Conservation (phyloP, 1,140 invertebrate genomes). For the Drosophila suzukii region DNA sequence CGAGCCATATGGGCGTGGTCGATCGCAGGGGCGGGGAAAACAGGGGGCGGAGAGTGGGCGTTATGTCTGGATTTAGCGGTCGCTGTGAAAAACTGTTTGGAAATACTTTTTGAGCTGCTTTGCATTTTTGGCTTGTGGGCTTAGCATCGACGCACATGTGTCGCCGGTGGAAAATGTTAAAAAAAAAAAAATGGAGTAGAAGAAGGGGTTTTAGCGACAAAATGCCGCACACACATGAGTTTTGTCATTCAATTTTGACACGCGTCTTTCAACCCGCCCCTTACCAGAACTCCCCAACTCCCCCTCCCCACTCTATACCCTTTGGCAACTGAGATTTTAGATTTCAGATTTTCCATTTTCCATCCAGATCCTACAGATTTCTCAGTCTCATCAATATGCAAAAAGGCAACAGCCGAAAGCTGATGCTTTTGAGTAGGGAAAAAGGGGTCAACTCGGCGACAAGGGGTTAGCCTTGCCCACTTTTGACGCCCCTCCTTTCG, state of each 20-base stretch:
- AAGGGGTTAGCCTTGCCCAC: conserved; percentile 13
- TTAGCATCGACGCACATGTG: conserved; percentile 35
- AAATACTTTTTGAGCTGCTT: conserved; percentile 77
- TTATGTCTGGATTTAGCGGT: conserved; percentile 11
- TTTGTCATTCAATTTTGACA: conserved; percentile 81
- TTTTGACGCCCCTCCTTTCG: neutral
- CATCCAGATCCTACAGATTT: conserved; percentile 29
- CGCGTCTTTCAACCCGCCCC: conserved; percentile 17
- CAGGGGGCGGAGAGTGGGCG: neutral
- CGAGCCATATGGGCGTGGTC: conserved; percentile 54
- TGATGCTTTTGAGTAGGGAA: conserved; percentile 15
- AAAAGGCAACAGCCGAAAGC: conserved; percentile 52
- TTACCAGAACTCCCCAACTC: too few relatives aligned
- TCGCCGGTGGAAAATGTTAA: conserved; percentile 10
- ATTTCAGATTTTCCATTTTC: conserved; percentile 45
- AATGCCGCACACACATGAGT: conserved; percentile 70
- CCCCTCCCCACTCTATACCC: neutral
- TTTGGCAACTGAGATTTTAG: conserved; percentile 43
- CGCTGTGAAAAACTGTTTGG: conserved; percentile 57
- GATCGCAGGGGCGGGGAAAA: neutral
- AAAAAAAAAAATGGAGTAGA: too few relatives aligned
- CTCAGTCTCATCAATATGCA: conserved; percentile 74
- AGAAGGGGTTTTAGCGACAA: conserved; percentile 2
- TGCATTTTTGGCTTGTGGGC: conserved; percentile 79
- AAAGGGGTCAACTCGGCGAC: conserved; percentile 24